A percentile compares a stretch with the other conserved stretches of the same genome.
Conservation (phyloP, 2,113 vertebrate species). For the Anseranas semipalmata region DNA sequence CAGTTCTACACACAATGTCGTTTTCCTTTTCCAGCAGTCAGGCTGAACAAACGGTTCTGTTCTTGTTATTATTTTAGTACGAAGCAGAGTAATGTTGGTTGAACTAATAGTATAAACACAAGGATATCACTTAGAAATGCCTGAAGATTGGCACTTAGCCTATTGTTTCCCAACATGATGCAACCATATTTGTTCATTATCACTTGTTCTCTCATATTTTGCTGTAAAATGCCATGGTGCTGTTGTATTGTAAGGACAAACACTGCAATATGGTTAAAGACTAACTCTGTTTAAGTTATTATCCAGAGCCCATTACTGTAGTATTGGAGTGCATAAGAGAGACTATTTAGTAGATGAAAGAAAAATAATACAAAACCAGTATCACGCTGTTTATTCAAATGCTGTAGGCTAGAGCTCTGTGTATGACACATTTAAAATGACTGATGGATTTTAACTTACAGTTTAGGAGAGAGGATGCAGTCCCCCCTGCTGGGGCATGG, state of each 20-base stretch:
- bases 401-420: conserved; percentile 9
- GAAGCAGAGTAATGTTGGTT: conserved; percentile 55
- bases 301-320: conserved; percentile 5
- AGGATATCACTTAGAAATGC: conserved; percentile 49
- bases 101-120: conserved; percentile 62
- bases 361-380: conserved; percentile 14
- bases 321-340: not conserved
- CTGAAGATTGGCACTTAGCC: conserved; percentile 37
- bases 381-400: conserved; percentile 28
- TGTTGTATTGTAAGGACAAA: not conserved
- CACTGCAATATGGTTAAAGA: conserved; percentile 27
- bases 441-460: conserved; percentile 23
- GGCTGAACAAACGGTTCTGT: conserved; percentile 65
- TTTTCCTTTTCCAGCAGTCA: conserved; percentile 54
- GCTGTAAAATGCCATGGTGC: not conserved
- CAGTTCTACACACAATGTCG: conserved; percentile 39
- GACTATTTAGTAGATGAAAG: conserved; percentile 17
- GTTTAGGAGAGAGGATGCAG: conserved; percentile 14
- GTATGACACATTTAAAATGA: conserved; percentile 32
- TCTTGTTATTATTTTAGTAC: conserved; percentile 63
- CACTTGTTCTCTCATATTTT: conserved; percentile 22
- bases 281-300: conserved; percentile 8
- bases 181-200: conserved; percentile 22
- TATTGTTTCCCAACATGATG: conserved; percentile 22
- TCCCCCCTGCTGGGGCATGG: not conserved